Base-by-base conservation (phyloP, 2,113 vertebrate species). In the Rallus limicola region DNA sequence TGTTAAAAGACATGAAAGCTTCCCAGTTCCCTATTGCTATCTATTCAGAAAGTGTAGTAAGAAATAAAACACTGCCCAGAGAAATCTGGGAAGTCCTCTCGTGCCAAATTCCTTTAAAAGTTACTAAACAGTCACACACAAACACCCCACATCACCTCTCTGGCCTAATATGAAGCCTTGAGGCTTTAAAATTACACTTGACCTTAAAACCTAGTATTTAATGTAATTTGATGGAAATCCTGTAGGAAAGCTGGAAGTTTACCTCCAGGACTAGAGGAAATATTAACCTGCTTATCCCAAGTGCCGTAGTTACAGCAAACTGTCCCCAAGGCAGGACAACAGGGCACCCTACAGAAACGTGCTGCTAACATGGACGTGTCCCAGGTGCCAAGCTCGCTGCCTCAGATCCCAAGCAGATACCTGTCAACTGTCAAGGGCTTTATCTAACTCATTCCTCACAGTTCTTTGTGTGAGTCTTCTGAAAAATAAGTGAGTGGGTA, bases 151-250 rank as follows among this genome's bases (percentile, higher is more conserved):
- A 38, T 87, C 16, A 79, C 48, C 78, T 75, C 55, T 78, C 70
- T 68, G 8, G 31, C 38, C 69, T 46, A 29, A 71, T 5, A 69
- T 3, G 33, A 76, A 38, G 34, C 59, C 68, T 83, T 33, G 11
- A 60, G 44, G 67, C 50, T 85, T 82, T 31, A 68, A 82, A 92
- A 92, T 92, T 34, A 82, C 59, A 70, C 58, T 34, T 82, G 90
- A 80, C 70, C 70, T 90, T 92, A 88, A 90, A 95, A 91, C 38
- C 78, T 29, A 80, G 5, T 89, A 58, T 79, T 92, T 59, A 33
- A 33, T 20, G 29, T n/a, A 25, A 88, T 59, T 74, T 72, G 38
- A 71, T 42, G 64, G 52, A 33, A 77, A 82, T 16, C 19, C 86
- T 26, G 77, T 1, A 82, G 65, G 48, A 92, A 90, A 93, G 53